Conservation (phyloP, 2,888 invertebrate species). For the Nomada ruficornis region DNA sequence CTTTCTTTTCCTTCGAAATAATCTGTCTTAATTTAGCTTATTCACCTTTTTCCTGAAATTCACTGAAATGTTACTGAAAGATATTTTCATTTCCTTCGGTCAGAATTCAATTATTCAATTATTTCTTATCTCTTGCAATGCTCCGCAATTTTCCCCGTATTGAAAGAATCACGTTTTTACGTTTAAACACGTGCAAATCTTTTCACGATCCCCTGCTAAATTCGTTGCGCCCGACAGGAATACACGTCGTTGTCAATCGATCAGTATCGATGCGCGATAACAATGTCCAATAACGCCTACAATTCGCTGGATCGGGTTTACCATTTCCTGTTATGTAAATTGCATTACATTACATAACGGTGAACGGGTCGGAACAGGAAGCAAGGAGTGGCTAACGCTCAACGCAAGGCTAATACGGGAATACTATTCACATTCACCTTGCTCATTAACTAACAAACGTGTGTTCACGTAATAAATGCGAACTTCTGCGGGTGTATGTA, state of each 20-base stretch:
- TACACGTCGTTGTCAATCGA: not conserved
- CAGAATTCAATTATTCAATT: no score
- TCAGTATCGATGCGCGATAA: constrained; percentile 26
- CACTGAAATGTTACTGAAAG: no score
- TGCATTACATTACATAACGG: constrained; percentile 68
- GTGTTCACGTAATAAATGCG: not conserved
- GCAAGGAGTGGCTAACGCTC: constrained; percentile 57
- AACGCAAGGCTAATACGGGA: constrained; percentile 33
- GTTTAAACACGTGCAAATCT: no score
- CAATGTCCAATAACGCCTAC: constrained; percentile 24
- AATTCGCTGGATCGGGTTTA: constrained; percentile 36
- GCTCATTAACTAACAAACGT: constrained; percentile 32
- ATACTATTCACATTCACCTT: constrained; percentile 5
- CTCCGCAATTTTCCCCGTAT: no score
- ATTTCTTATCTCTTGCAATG: no score
- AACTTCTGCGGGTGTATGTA: not conserved
- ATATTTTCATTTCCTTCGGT: no score
- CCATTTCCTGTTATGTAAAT: constrained; percentile 74
- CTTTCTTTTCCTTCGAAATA: no score
- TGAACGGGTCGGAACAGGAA: constrained; percentile 62
- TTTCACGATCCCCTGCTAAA: not conserved
- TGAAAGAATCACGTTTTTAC: no score
- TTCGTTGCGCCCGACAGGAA: not conserved
- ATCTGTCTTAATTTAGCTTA: no score
- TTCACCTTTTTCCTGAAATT: no score